Evolutionary conservation across 2,113 vertebrate genomes (phyloP).

Genomic region (Anarhynchus alexandrinus): DNA sequence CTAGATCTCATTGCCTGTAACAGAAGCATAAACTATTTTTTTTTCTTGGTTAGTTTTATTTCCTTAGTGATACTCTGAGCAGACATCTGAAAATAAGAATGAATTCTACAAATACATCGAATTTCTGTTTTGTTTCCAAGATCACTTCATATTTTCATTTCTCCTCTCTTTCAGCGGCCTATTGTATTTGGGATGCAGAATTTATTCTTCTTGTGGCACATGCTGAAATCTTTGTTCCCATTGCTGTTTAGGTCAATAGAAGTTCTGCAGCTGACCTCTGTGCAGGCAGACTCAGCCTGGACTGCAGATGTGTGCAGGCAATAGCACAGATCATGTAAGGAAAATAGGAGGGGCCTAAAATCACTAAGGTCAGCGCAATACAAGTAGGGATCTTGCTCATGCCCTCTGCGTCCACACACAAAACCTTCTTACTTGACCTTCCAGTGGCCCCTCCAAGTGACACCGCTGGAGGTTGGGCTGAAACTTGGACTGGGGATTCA

Average conservation of each 20-base stretch:
- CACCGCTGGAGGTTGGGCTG: not conserved
- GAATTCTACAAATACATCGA: not conserved
- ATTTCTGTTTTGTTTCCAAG: not conserved
- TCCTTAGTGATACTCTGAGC: not conserved
- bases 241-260: not conserved
- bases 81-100: not conserved
- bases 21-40: not conserved
- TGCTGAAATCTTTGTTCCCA: not conserved
- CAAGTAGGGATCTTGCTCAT: not conserved
- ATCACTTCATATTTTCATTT: not conserved
- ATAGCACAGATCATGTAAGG: not conserved
- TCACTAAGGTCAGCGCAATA: not conserved
- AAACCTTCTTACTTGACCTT: not conserved
- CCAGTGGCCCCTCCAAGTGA: not conserved
- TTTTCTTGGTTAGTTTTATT: not conserved
- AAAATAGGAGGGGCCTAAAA: not conserved
- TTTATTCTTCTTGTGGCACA: not conserved
- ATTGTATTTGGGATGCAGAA: not conserved
- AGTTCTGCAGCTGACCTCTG: not conserved
- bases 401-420: not conserved
- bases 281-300: not conserved
- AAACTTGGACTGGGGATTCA: not conserved
- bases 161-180: not conserved
- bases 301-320: not conserved
- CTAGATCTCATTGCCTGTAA: not conserved